These are phyloP conservation scores for Caenorhabditis panamensis DNA, from an alignment of 2,888 invertebrate genomes.

Conservation along the genomic window DNA sequence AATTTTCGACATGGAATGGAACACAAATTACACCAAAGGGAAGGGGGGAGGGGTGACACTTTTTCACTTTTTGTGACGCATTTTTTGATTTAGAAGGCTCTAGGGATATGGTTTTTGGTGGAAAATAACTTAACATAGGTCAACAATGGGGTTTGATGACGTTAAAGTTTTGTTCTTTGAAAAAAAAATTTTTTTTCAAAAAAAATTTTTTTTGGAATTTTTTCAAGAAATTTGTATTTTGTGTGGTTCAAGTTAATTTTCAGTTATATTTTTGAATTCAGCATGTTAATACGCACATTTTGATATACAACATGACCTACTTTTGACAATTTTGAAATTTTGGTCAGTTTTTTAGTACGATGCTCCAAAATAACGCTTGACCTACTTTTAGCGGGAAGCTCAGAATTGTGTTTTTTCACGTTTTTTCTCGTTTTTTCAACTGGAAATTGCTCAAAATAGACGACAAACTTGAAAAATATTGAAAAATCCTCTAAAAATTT, in stretches of 20 bases:
- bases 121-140: too few relatives aligned
- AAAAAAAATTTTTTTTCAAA: neutral
- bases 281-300: neutral
- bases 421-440: too few relatives aligned
- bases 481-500: neutral
- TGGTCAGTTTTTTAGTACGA: neutral
- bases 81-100: too few relatives aligned
- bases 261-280: neutral
- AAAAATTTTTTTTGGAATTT: neutral
- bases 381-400: neutral
- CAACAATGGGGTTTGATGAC: too few relatives aligned
- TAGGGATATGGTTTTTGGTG: neutral
- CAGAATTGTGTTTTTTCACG: too few relatives aligned
- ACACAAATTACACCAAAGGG: too few relatives aligned
- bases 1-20: too few relatives aligned
- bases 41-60: too few relatives aligned
- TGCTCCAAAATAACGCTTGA: neutral
- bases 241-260: neutral
- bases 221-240: neutral
- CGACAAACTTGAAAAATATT: too few relatives aligned
- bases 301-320: neutral
- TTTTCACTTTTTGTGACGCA: slow-evolving; percentile 5
- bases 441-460: too few relatives aligned
- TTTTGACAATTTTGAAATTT: neutral
- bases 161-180: neutral